phyloP scores from a whole-genome alignment of 2,113 vertebrate genomes.

The Phodopus roborovskii region DNA sequence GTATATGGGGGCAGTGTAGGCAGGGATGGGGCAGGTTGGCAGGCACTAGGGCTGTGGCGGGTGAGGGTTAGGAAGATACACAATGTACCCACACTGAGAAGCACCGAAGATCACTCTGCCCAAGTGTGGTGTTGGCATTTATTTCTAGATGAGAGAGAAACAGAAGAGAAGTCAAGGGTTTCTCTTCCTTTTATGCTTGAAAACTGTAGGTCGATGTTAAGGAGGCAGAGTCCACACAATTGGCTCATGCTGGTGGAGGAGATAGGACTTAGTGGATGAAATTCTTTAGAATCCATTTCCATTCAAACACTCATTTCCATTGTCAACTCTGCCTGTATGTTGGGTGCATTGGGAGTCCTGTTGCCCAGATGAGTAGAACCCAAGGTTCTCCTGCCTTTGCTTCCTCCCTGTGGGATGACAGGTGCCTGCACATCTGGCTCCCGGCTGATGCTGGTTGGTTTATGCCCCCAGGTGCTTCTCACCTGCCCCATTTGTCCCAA shows the following conservation, averaged over 20 bases:
- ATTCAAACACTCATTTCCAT: background rate
- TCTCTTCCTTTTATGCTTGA: conserved; percentile 13
- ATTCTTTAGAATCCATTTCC: conserved; percentile 3
- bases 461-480: background rate
- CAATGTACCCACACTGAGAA: background rate
- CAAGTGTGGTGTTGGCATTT: background rate
- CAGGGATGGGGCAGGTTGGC: background rate
- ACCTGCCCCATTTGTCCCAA: conserved; percentile 17
- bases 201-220: conserved; percentile 14
- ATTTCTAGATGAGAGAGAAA: conserved; percentile 25
- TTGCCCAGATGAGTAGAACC: background rate
- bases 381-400: background rate
- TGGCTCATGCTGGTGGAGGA: background rate
- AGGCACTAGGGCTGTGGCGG: background rate
- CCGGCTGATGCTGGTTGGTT: background rate
- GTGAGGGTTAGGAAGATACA: background rate
- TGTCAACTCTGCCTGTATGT: conserved; percentile 16
- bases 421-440: background rate
- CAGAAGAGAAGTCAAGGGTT: background rate
- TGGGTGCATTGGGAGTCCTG: background rate
- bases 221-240: background rate
- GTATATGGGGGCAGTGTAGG: background rate
- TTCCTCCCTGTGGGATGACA: background rate
- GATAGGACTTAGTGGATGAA: background rate
- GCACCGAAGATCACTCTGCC: background rate